phyloP scores from a whole-genome alignment of 2,797 vertebrate species.

The Eutrigla gurnardus region DNA sequence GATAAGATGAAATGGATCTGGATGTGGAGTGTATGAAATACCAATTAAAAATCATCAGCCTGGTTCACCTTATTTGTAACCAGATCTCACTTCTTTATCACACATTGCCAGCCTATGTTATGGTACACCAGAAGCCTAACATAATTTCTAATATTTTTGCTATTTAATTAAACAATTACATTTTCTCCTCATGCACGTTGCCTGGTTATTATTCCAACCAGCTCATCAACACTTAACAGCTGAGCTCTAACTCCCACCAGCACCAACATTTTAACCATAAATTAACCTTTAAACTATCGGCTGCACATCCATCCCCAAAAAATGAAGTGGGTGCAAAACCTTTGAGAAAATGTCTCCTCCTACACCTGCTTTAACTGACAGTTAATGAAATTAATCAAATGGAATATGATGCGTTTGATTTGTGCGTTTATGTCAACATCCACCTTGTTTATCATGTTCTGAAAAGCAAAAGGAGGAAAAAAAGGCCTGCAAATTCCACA shows the following conservation, averaged over 20 bases:
- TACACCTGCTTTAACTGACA: not conserved
- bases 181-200: not conserved
- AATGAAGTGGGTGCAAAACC: not conserved
- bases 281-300: constrained; percentile 8
- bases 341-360: not conserved
- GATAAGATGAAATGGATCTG: not conserved
- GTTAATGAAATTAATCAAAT: constrained; percentile 1
- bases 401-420: constrained; percentile 5
- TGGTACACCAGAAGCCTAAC: constrained; percentile 17
- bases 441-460: not conserved
- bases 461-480: not conserved
- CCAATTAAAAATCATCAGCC: constrained; percentile 23
- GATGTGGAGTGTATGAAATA: constrained; percentile 15
- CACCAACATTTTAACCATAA: constrained; percentile 2
- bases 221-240: constrained; percentile 33
- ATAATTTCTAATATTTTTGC: constrained; percentile 26
- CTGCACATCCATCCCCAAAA: constrained; percentile 4
- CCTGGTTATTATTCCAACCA: constrained; percentile 22
- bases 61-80: constrained; percentile 25
- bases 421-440: not conserved
- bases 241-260: constrained; percentile 15
- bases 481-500: not conserved
- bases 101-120: not conserved
- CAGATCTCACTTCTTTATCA: constrained; percentile 26
- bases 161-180: constrained; percentile 44